Evolutionary conservation across 2,888 invertebrate species (phyloP), one percentile per base, ranked within the genome.

Genomic region (Trichogramma dendrolimi): DNA sequence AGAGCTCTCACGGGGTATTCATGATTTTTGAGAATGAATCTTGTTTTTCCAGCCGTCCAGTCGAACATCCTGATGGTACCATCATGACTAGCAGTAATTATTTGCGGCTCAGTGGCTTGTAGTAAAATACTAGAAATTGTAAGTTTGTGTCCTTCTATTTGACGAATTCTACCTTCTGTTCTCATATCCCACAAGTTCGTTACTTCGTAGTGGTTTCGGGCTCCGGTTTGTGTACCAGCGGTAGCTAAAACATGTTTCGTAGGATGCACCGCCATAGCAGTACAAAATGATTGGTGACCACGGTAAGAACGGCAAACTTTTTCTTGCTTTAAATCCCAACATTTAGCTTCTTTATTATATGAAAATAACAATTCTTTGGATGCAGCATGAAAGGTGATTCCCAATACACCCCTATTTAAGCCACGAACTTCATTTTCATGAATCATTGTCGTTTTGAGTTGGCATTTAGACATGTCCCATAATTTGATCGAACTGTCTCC

Each of bases 241-340:
- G 96, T 91, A 55, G 96, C 87, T 58, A 99, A 82, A 55, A 99
- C 90, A 82, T 99, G 98, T 67, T 99, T 90, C 4, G 90, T 91
- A 6, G 97, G 96, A 83, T 99, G 99, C 41, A 98, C 82, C 4
- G 94, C 89, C 69, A 99, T 81, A 0, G 92, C 88, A 81, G 98
- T 95, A 10, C 66, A 66, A 0, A 98, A 98, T 46, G 96, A 96
- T 65, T 99, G 82, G 81, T 99, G 99, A 0, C 99, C 99, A 80
- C 99, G 99, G 81, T 99, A 99, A 80, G 99, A 98, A 0, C 99
- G 85, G 70, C 97, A 95, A 4, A 94, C 92, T 82, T 99, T 99
- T 77, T 99, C 99, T 74, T 98, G 96, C 81, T 99, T 99, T 42
- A 99, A 83, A 82, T 99, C 99, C 99, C 99, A 99, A 77, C 99